Evolutionary conservation across 2,113 vertebrate species (phyloP).

Genomic region (Leptodactylus fuscus): DNA sequence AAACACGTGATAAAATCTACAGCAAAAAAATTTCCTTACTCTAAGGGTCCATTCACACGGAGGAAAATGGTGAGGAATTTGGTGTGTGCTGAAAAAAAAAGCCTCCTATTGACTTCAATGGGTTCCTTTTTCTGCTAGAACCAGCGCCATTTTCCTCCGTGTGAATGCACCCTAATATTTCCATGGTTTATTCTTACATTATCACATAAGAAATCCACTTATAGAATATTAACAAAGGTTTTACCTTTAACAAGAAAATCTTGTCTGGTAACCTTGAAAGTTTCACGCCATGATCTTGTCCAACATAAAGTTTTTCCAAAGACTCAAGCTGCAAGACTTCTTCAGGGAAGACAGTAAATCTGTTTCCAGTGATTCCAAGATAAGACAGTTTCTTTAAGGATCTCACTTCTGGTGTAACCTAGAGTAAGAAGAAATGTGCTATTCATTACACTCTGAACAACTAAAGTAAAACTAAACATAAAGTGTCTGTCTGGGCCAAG

Average conservation of each 20-base stretch:
- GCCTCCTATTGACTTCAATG: no score
- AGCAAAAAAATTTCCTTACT: no score
- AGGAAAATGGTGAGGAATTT: no score
- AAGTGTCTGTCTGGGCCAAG: no score
- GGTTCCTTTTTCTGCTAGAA: no score
- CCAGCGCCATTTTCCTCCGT: no score
- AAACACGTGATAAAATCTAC: no score
- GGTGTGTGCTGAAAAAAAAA: no score
- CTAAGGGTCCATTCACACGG: no score
- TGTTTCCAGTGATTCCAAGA: slow-evolving; percentile 71
- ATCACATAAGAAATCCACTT: no score
- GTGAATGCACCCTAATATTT: no score
- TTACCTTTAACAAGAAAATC: slow-evolving; percentile 68
- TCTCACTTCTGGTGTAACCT: slow-evolving; percentile 67
- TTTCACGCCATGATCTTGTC: slow-evolving; percentile 72
- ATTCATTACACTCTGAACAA: background rate
- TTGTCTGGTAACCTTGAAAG: slow-evolving; percentile 65
- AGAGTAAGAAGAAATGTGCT: slow-evolving; percentile 23
- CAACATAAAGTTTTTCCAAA: slow-evolving; percentile 70
- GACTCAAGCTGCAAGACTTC: slow-evolving; percentile 68
- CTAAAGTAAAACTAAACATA: background rate
- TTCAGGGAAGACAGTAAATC: slow-evolving; percentile 69
- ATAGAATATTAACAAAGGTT: background rate
- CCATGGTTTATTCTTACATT: no score
- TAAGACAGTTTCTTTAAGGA: slow-evolving; percentile 70